Evolutionary conservation across 1,140 invertebrate genomes (phyloP).

Genomic region (Drosophila micromelanica): DNA sequence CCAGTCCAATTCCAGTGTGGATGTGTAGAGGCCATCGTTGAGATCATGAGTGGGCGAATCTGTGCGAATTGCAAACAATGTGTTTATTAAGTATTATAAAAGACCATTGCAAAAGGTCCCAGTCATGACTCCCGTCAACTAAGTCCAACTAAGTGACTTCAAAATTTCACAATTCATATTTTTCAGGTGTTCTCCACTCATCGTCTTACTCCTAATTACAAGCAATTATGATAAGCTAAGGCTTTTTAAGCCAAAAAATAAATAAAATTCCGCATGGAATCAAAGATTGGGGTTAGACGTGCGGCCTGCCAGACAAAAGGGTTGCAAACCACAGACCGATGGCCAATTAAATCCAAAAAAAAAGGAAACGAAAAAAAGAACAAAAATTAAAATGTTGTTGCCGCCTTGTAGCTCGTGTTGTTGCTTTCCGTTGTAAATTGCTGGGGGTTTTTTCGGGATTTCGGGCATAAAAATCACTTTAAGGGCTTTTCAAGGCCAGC

Average conservation of each 20-base stretch:
- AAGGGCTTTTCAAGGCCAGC: conserved; percentile 48
- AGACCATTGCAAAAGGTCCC: neutral
- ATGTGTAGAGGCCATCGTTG: conserved; percentile 87
- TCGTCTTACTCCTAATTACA: conserved; percentile 38
- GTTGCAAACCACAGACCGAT: conserved; percentile 32
- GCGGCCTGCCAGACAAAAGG: conserved; percentile 23
- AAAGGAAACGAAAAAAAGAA: conserved; percentile 23
- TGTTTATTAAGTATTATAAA: conserved; percentile 5
- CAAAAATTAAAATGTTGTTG: conserved; percentile 36
- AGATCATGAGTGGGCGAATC: conserved; percentile 81
- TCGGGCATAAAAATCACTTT: conserved; percentile 44
- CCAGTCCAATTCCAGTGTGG: conserved; percentile 87
- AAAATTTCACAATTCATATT: conserved; percentile 8
- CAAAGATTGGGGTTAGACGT: conserved; percentile 26
- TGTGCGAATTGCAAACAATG: conserved; percentile 27
- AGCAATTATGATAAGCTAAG: conserved; percentile 49
- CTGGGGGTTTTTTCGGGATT: conserved; percentile 15
- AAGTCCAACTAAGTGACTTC: neutral
- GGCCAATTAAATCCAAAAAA: conserved; percentile 42
- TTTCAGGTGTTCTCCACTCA: conserved; percentile 20
- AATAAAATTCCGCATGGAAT: conserved; percentile 39
- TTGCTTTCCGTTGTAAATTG: conserved; percentile 26
- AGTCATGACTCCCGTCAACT: neutral
- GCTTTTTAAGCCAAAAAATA: conserved; percentile 37
- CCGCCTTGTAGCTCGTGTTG: conserved; percentile 21